Conservation (phyloP, 1,140 invertebrate species). For the Hypsibius dujardini region DNA sequence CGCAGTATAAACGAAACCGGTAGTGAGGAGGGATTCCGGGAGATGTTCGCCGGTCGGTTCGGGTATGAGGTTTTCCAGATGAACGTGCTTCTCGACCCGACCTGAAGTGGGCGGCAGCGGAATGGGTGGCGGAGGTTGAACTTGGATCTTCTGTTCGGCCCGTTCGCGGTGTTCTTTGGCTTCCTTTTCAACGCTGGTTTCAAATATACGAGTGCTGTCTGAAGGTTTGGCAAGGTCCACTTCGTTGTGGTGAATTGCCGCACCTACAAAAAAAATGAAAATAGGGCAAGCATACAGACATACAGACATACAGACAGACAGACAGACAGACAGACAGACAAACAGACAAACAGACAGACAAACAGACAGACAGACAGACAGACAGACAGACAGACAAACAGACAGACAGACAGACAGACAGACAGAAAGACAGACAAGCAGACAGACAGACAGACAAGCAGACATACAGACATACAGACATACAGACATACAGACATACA, state of each 20-base stretch:
- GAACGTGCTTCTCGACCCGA: conserved; percentile 14
- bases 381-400: too few species aligned
- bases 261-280: neutral
- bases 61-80: neutral
- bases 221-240: neutral
- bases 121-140: neutral
- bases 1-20: neutral
- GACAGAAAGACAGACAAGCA: too few species aligned
- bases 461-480: too few species aligned
- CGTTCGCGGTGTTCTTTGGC: neutral
- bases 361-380: too few species aligned
- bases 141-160: neutral
- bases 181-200: neutral
- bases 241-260: neutral
- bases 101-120: conserved; percentile 10
- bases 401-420: too few species aligned
- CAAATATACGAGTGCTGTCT: neutral
- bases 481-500: too few species aligned
- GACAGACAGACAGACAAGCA: too few species aligned
- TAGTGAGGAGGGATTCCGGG: neutral
- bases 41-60: conserved; percentile 9
- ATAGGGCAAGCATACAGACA: too few species aligned
- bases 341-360: too few species aligned
- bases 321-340: too few species aligned
- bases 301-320: too few species aligned